phyloP scores from a whole-genome alignment of 2,113 vertebrate genomes.

The Martes martes region DNA sequence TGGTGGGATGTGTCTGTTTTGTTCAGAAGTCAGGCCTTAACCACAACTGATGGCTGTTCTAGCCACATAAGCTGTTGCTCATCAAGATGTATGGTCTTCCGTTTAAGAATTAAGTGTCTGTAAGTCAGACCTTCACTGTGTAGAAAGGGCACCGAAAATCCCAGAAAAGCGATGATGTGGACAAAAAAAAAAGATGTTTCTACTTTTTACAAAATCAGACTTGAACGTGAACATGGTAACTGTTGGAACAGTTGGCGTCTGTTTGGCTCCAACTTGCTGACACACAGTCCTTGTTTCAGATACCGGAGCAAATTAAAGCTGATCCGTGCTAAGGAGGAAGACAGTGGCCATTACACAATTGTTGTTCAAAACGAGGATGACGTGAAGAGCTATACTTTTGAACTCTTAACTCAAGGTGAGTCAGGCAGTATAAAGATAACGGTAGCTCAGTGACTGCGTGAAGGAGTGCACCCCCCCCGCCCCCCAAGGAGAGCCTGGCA shows the following conservation, averaged over 20 bases:
- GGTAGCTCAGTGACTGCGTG: not conserved
- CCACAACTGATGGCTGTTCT: not conserved
- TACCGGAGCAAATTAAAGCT: slow-evolving; percentile 91
- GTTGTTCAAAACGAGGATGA: slow-evolving; percentile 90
- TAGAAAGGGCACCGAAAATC: not conserved
- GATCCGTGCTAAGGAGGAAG: slow-evolving; percentile 96
- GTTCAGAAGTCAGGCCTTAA: not conserved
- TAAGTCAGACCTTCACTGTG: not conserved
- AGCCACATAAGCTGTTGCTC: not conserved
- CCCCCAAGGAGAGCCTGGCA: not conserved
- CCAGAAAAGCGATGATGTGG: not conserved
- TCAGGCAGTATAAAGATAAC: accelerated
- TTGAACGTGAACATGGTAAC: not conserved
- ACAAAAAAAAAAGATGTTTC: not conserved
- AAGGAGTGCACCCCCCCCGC: not conserved
- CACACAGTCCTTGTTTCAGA: slow-evolving; percentile 77
- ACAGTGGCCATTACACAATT: slow-evolving; percentile 95
- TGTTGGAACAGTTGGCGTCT: not conserved
- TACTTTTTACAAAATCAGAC: not conserved
- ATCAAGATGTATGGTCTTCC: not conserved
- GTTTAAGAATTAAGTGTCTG: not conserved
- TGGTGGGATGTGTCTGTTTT: not conserved
- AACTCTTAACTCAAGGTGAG: slow-evolving; percentile 93
- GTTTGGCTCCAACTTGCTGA: not conserved
- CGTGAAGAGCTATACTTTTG: slow-evolving; percentile 86